Base-by-base conservation (phyloP, 2,888 invertebrate species). In the Lasioglossum morio region DNA sequence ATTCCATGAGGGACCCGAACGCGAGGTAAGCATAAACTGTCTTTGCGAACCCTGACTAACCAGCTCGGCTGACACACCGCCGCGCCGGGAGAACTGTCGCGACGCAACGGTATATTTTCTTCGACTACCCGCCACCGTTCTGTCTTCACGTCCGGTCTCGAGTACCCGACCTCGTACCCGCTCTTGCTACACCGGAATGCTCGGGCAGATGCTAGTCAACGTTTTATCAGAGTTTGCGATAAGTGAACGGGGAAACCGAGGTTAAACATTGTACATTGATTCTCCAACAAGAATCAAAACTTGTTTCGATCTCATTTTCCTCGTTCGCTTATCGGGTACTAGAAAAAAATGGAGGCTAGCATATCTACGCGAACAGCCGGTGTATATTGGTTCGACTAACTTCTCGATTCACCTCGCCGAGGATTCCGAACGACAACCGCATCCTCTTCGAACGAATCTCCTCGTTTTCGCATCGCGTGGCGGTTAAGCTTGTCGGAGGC, bases 11-110 rank as follows among this genome's bases (percentile, higher is more conserved):
- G 92, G 94, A 94, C 86, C 93, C 92, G 86, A 93, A 92, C 89
- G 93, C 93, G 93, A 95, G 95, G 95, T 95, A 93, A 94, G 95
- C 94, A 92, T 95, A 93, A 94, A 94, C 88, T 94, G 95, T 94
- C 90, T 89, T 90, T 87, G 91, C 91, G 83, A 77, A 63, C 63
- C 30, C 63, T 63, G 63, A 16, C 63, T 30, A 34, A 30, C 7
- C 30, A 63, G 16, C 63, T 19, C 30, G 63, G 63, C 19, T 63
- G 63, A 2, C 30, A 16, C 63, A 8, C 19, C 27, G 63, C 19
- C 63, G 63, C 27, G 63, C 19, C 63, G 63, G 57, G n/a, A 57
- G 4, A 10, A 63, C 3, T 19, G 63, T 30, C 30, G 30, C 63
- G 63, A 5, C 30, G 4, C 30, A 4, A 8, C 30, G 30, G 19